Percentiles rank a stretch among this genome's conserved stretches.
Evolutionary conservation across 2,797 vertebrate species (phyloP).

Genomic region (Melanotaenia parkinsoni): DNA sequence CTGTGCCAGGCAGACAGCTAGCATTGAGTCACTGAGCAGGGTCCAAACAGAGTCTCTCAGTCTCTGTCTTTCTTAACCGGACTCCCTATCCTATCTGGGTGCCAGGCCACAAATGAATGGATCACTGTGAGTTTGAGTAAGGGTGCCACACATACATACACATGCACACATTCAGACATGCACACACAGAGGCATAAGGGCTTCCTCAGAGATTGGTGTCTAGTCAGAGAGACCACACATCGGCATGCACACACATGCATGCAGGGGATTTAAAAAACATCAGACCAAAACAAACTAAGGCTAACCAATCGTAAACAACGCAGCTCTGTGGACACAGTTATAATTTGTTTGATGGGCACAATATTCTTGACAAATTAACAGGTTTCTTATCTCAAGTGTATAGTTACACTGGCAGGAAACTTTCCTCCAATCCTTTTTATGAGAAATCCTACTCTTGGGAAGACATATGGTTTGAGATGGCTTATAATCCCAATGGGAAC

Average conservation of each 20-base stretch:
- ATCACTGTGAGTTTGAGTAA: conserved; percentile 69
- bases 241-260: conserved; percentile 55
- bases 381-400: conserved; percentile 31
- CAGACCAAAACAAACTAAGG: conserved; percentile 65
- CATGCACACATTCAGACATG: conserved; percentile 21
- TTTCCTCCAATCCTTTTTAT: conserved; percentile 42
- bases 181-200: conserved; percentile 49
- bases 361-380: conserved; percentile 13
- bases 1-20: conserved; percentile 81
- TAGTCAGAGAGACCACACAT: conserved; percentile 52
- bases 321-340: conserved; percentile 4
- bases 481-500: conserved; percentile 59
- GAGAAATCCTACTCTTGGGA: conserved; percentile 49
- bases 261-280: conserved; percentile 62
- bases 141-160: conserved; percentile 36
- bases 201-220: conserved; percentile 56
- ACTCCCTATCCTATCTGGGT: conserved; percentile 75
- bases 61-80: conserved; percentile 74
- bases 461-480: conserved; percentile 63
- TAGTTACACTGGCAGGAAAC: conserved; percentile 22
- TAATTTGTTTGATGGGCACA: conserved; percentile 12
- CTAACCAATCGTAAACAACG: conserved; percentile 22
- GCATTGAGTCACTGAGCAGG: conserved; percentile 79
- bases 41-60: conserved; percentile 77
- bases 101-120: conserved; percentile 81